Evolutionary conservation across 2,113 vertebrate species (phyloP), one percentile per base, ranked within the genome.

Genomic region (Podarcis muralis): DNA sequence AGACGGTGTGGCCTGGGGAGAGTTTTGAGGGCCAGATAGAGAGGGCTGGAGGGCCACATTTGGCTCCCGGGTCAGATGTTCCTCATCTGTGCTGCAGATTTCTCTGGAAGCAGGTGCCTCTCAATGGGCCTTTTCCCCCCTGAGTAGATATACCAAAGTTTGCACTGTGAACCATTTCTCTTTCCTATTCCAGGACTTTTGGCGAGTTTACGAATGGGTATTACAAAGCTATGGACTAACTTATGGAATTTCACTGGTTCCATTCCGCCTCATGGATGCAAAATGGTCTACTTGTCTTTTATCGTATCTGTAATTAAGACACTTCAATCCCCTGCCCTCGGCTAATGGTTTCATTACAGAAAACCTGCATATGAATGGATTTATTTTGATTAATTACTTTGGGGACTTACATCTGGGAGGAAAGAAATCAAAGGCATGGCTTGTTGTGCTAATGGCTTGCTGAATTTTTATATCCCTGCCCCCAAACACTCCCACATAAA

Each of bases 271-370:
- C 16, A 15, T n/a, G 40, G 43, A 84, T 22, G 23, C 32, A 30
- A 66, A 35, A 35, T 16, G 30, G 8, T 37, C 23, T 37, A 12
- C 74, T 66, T 68, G 35, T 66, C 57, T 78, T 48, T 43, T 66
- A 77, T 86, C 37, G 16, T 78, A 87, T 23, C 80, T 89, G 87
- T 91, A 93, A 94, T 94, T 94, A 94, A 76, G 90, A 90, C 88
- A 87, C 22, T 83, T 88, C 87, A 72, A 13, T 94, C 86, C 90
- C 57, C 85, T 92, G 91, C 87, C 92, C 88, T 90, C 66, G 84
- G 72, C 93, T 93, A 95, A 92, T 85, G 87, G 92, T 85, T 93
- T 93, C 92, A 90, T 93, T 94, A 94, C 87, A 89, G 68, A 80
- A 53, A 87, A 88, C 22, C n/a, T 27, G 27, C 32, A 75, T 87